Conservation (phyloP, 2,888 invertebrate species). For the Dorcus parallelipipedus region DNA sequence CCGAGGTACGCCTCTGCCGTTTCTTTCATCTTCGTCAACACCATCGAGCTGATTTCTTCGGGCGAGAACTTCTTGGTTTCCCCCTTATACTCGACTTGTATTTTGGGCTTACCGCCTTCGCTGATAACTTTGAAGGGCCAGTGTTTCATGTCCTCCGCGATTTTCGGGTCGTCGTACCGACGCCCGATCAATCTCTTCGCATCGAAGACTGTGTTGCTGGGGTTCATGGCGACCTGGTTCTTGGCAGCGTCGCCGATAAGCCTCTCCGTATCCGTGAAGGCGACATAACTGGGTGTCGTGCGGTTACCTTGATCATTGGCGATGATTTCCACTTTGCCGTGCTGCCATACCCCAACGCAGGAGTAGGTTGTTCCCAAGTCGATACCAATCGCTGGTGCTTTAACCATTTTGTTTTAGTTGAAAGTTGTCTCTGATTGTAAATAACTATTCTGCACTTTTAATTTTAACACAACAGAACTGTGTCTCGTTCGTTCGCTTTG, state of each 20-base stretch:
- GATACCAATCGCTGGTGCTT: slow-evolving; percentile 68
- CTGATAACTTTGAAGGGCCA: slow-evolving; percentile 72
- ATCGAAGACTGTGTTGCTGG: slow-evolving; percentile 68
- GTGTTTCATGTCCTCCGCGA: slow-evolving; percentile 71
- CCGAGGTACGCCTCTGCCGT: slow-evolving; percentile 71
- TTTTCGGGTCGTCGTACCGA: slow-evolving; percentile 66
- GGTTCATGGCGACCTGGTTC: slow-evolving; percentile 71
- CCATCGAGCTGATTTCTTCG: slow-evolving; percentile 71
- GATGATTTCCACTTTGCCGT: slow-evolving; percentile 81
- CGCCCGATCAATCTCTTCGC: slow-evolving; percentile 61
- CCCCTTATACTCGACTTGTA: slow-evolving; percentile 61
- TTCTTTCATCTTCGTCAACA: slow-evolving; percentile 59
- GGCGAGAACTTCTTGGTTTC: slow-evolving; percentile 63
- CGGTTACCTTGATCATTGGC: slow-evolving; percentile 87
- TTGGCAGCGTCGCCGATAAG: slow-evolving; percentile 69
- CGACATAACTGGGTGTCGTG: slow-evolving; percentile 78
- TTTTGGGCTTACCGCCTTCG: slow-evolving; percentile 61
- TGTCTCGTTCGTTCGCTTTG: too few species aligned
- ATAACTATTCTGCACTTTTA: too few species aligned
- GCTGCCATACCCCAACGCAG: slow-evolving; percentile 77
- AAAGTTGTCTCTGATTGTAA: too few species aligned
- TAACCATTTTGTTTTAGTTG: slow-evolving; percentile 39
- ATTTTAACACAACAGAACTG: too few species aligned
- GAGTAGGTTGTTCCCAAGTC: slow-evolving; percentile 86
- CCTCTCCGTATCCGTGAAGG: slow-evolving; percentile 67